Evolutionary conservation across 2,797 vertebrate species (phyloP).

Genomic region (Delichon dasypus): DNA sequence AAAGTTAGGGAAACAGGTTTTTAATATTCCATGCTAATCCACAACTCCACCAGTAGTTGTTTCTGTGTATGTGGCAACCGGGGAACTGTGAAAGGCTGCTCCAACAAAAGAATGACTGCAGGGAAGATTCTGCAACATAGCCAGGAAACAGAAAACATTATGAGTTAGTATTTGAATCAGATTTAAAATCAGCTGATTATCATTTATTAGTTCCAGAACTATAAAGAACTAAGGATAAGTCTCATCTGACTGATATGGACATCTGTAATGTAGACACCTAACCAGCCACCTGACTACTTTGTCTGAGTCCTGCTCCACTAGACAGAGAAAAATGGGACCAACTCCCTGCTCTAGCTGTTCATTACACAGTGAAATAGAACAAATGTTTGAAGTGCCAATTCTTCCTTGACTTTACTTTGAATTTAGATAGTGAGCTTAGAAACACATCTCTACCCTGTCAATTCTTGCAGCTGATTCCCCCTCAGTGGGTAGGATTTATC

Average conservation of each 20-base stretch:
- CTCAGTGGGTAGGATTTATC: neutral
- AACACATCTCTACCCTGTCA: neutral
- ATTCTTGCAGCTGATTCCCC: neutral
- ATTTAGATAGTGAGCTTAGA: neutral
- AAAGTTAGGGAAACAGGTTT: neutral
- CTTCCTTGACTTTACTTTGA: neutral
- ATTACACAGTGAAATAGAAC: neutral
- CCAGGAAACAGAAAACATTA: neutral
- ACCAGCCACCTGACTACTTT: neutral
- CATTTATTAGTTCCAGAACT: neutral
- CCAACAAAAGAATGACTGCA: neutral
- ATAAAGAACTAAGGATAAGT: neutral
- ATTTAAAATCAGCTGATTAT: neutral
- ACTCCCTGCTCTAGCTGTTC: neutral
- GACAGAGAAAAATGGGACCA: neutral
- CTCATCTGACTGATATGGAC: neutral
- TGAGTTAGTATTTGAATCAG: neutral
- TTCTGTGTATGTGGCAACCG: rapidly evolving
- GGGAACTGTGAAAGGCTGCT: neutral
- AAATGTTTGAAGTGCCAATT: neutral
- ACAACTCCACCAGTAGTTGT: neutral
- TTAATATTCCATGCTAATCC: neutral
- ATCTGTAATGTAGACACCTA: neutral
- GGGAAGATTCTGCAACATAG: neutral
- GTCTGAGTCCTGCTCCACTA: neutral